These are phyloP conservation scores for Papilio polyxenes DNA, from an alignment of 1,140 invertebrate species.

Conservation along the genomic window DNA sequence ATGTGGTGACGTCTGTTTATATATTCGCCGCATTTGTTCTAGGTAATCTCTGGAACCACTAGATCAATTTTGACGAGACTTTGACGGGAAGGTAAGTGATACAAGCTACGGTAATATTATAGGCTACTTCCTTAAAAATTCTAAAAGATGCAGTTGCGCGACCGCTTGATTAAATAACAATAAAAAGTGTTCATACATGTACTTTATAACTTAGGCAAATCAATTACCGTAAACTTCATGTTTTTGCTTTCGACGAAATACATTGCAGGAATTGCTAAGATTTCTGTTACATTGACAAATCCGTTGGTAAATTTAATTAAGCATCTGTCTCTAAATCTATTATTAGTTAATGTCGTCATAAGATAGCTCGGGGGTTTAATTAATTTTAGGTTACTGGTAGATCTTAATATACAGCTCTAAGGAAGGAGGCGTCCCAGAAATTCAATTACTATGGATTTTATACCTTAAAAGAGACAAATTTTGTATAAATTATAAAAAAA, in stretches of 20 bases:
- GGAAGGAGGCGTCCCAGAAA: constrained; percentile 40
- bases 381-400: constrained; percentile 62
- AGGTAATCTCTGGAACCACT: too few relatives aligned
- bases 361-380: constrained; percentile 69
- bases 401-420: constrained; percentile 35
- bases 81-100: too few relatives aligned
- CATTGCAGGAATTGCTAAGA: background rate
- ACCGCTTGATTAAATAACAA: background rate
- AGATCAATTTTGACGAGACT: too few relatives aligned
- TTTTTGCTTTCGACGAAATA: background rate
- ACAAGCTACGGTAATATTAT: too few relatives aligned
- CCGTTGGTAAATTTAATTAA: constrained; percentile 66
- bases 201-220: background rate
- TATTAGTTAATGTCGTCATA: constrained; percentile 64
- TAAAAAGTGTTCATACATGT: background rate
- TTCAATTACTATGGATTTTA: constrained; percentile 33
- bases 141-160: too few relatives aligned
- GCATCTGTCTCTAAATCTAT: constrained; percentile 65
- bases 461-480: background rate
- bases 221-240: background rate
- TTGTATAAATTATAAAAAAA: background rate
- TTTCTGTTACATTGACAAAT: constrained; percentile 18
- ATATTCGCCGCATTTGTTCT: too few relatives aligned
- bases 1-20: too few relatives aligned
- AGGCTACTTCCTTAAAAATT: too few relatives aligned